Percentiles rank a stretch among this genome's conserved stretches.
Conservation (phyloP, 1,140 invertebrate species). For the Himalopsyche phryganea region DNA sequence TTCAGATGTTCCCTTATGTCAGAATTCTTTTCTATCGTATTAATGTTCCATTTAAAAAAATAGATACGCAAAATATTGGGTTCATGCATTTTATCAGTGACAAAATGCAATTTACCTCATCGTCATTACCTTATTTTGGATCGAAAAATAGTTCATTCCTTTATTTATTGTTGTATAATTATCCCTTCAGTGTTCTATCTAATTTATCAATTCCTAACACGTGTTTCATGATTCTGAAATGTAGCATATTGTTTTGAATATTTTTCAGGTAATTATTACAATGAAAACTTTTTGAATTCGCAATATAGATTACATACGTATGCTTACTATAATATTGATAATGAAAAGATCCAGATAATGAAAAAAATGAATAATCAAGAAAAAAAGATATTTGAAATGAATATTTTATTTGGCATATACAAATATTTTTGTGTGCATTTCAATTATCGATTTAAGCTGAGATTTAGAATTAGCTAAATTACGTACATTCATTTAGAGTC, state of each 20-base stretch:
- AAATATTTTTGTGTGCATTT: neutral
- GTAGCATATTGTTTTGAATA: neutral
- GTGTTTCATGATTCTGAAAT: neutral
- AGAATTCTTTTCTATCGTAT: too few relatives aligned
- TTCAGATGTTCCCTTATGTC: too few relatives aligned
- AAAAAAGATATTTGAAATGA: neutral
- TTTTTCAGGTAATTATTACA: neutral
- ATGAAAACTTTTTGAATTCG: neutral
- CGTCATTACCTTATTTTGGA: too few relatives aligned
- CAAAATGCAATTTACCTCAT: too few relatives aligned
- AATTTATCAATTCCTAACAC: neutral
- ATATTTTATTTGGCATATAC: neutral
- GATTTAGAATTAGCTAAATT: neutral
- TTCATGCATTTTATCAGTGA: too few relatives aligned
- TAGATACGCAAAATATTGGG: too few relatives aligned
- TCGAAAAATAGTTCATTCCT: too few relatives aligned
- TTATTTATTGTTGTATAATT: too few relatives aligned
- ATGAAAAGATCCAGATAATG: neutral
- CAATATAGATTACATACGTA: neutral
- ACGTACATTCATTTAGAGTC: neutral
- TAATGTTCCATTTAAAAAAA: too few relatives aligned
- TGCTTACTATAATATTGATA: neutral
- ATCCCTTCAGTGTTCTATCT: too few relatives aligned
- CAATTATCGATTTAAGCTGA: too few relatives aligned
- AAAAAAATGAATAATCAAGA: neutral